Conservation (phyloP, 2,797 vertebrate species). For the Tolypeutes matacus region DNA sequence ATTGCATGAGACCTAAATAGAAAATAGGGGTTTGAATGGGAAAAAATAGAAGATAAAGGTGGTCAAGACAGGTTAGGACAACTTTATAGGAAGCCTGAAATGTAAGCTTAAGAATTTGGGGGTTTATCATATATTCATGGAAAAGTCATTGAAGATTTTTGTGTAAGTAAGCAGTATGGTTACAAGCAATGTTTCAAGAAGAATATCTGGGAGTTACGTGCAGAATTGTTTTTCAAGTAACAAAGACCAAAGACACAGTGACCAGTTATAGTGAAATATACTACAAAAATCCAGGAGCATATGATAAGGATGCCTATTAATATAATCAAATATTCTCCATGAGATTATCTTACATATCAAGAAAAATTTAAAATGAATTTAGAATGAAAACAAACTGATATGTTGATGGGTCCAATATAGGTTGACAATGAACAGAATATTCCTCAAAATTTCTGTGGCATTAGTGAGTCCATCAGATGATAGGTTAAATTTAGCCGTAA, state of each 20-base stretch:
- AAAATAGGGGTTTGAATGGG: not conserved
- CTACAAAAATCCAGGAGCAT: not conserved
- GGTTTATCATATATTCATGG: not conserved
- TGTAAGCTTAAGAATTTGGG: constrained; percentile 11
- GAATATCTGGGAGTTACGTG: not conserved
- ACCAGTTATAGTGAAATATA: not conserved
- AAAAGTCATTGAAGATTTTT: not conserved
- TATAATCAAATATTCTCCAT: not conserved
- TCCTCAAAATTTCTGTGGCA: constrained; percentile 21
- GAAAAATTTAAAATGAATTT: not conserved
- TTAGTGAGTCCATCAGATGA: not conserved
- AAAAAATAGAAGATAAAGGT: not conserved
- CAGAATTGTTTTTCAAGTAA: not conserved
- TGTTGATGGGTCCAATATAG: not conserved
- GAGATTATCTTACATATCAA: not conserved
- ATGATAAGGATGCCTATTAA: not conserved
- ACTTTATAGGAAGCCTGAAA: not conserved
- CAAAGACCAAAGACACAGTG: not conserved
- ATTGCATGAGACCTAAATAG: not conserved
- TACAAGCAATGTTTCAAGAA: not conserved
- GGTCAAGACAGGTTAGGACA: not conserved
- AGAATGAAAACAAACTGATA: not conserved
- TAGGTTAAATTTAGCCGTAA: not conserved
- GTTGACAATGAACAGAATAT: not conserved
- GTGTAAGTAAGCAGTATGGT: not conserved